Conservation (phyloP, 2,113 vertebrate genomes). For the Catharus minimus region DNA sequence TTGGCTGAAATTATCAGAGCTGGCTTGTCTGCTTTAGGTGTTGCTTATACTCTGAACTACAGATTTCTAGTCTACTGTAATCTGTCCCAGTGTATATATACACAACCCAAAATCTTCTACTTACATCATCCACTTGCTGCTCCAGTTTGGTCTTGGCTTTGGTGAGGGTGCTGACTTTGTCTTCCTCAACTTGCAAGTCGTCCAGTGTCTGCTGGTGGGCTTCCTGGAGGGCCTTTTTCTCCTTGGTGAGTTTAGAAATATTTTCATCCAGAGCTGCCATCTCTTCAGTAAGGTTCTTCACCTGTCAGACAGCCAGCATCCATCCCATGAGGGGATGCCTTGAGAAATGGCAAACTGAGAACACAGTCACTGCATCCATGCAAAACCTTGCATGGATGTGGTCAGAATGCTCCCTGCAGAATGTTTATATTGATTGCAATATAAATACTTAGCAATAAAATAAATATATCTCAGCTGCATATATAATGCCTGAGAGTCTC, state of each 20-base stretch:
- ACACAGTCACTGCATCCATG: background rate
- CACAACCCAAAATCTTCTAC: background rate
- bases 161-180: constrained; percentile 80
- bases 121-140: constrained; percentile 82
- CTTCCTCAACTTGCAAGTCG: constrained; percentile 82
- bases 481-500: background rate
- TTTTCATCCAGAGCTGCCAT: constrained; percentile 81
- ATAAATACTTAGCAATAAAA: too few relatives aligned
- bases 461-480: background rate
- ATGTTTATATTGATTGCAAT: background rate
- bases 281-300: constrained; percentile 85
- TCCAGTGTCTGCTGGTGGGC: constrained; percentile 82
- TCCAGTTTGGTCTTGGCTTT: constrained; percentile 82
- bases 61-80: background rate
- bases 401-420: background rate
- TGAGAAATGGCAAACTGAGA: background rate
- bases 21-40: background rate
- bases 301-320: constrained; percentile 53
- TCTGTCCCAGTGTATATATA: background rate
- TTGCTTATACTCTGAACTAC: background rate
- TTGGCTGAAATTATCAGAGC: background rate
- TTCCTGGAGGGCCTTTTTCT: constrained; percentile 83
- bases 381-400: background rate
- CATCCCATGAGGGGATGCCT: background rate
- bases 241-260: constrained; percentile 82